Evolutionary conservation across 1,140 invertebrate species (phyloP).

Genomic region (Cryptotermes secundus): DNA sequence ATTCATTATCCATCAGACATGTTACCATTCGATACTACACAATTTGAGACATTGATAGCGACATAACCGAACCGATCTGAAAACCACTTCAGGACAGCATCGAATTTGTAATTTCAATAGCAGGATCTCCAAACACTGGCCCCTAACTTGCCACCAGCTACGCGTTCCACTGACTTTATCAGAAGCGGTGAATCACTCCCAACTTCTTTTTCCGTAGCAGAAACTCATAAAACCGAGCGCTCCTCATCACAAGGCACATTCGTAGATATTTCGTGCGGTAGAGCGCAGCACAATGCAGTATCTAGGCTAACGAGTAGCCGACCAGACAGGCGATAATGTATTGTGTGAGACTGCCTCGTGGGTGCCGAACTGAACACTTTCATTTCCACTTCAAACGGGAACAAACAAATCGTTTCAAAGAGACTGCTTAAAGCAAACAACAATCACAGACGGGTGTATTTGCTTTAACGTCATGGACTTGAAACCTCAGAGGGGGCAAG

Average conservation of each 20-base stretch:
- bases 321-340: not conserved
- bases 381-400: not conserved
- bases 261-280: not conserved
- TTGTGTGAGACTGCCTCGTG: not conserved
- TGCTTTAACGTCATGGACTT: not conserved
- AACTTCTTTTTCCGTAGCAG: not conserved
- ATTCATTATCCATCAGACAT: no score
- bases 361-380: not conserved
- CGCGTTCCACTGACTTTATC: no score
- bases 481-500: not conserved
- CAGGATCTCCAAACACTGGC: no score
- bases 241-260: not conserved
- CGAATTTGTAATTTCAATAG: no score
- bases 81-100: no score
- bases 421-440: conserved; percentile 3
- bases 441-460: conserved; percentile 4
- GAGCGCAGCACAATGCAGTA: not conserved
- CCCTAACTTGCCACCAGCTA: no score
- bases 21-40: no score
- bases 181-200: no score
- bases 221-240: not conserved
- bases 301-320: not conserved
- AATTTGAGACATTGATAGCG: no score
- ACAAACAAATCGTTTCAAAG: conserved; percentile 15
- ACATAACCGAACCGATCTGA: no score